Evolutionary conservation across 2,113 vertebrate species (phyloP).

Genomic region (Pelusios castaneus): DNA sequence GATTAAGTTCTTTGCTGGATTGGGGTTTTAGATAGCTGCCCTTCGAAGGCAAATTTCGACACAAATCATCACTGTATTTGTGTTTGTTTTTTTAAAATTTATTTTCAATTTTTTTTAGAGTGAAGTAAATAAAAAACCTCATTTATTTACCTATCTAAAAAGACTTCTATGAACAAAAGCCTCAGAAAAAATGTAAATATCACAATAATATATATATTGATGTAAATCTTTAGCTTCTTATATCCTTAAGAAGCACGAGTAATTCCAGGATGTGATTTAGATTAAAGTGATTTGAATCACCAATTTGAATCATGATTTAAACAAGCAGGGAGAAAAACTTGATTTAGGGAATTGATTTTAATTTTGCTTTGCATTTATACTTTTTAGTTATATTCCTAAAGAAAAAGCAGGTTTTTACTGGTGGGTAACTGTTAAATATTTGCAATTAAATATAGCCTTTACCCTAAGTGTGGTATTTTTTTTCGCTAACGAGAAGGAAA

Average conservation of each 20-base stretch:
- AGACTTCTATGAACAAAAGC: conserved; percentile 43
- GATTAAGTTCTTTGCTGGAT: conserved; percentile 41
- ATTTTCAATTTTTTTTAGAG: conserved; percentile 38
- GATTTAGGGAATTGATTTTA: too few species aligned
- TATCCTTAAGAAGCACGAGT: neutral
- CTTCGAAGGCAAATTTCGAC: conserved; percentile 58
- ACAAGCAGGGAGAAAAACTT: too few species aligned
- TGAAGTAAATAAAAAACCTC: neutral
- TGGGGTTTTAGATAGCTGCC: conserved; percentile 47
- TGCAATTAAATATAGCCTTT: too few species aligned
- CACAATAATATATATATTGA: conserved; percentile 49
- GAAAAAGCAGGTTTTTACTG: too few species aligned
- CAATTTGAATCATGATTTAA: too few species aligned
- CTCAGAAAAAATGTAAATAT: conserved; percentile 50
- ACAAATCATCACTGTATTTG: conserved; percentile 53
- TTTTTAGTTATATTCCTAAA: too few species aligned
- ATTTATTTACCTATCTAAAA: conserved; percentile 60
- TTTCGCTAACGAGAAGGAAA: too few species aligned
- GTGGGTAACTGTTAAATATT: too few species aligned
- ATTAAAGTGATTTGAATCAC: too few species aligned
- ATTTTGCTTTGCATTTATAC: too few species aligned
- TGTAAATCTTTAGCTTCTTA: conserved; percentile 32
- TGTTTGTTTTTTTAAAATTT: conserved; percentile 67
- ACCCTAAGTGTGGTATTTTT: too few species aligned
- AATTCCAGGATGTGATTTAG: neutral